Evolutionary conservation across 2,888 invertebrate genomes (phyloP).

Genomic region (Caenorhabditis sp.): DNA sequence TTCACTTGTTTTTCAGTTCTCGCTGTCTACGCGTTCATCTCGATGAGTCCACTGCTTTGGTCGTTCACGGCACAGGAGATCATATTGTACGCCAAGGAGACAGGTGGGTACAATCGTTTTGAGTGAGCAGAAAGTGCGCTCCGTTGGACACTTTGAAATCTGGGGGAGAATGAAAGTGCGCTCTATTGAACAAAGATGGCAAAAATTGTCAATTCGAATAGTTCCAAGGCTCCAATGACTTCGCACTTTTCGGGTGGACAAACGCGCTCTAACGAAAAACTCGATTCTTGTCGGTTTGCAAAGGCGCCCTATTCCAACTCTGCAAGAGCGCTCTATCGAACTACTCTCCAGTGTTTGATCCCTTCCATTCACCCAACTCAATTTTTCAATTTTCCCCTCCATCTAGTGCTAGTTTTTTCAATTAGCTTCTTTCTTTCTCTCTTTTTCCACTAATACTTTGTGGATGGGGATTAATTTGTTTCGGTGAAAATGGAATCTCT

Average conservation of each 20-base stretch:
- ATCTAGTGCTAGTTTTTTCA: no score
- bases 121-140: background rate
- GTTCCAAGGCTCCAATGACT: no score
- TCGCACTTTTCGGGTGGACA: background rate
- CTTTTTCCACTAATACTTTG: conserved; percentile 36
- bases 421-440: no score
- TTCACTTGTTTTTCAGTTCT: conserved; percentile 71
- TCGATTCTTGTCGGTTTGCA: background rate
- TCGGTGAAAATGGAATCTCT: conserved; percentile 12
- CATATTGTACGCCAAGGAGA: conserved; percentile 81
- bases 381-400: conserved; percentile 2
- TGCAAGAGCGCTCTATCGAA: background rate
- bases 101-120: conserved; percentile 49
- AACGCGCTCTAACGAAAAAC: background rate
- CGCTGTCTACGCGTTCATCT: conserved; percentile 79
- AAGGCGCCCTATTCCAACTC: no score
- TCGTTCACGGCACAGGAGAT: conserved; percentile 82
- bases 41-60: conserved; percentile 80
- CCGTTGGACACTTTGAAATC: background rate
- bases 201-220: no score
- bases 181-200: conserved; percentile 1
- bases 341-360: conserved; percentile 16
- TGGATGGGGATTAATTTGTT: conserved; percentile 40
- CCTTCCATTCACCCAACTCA: background rate
- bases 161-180: background rate